These are phyloP conservation scores for Acanthosepion pharaonis DNA, from an alignment of 2,888 invertebrate genomes.

Conservation along the genomic window DNA sequence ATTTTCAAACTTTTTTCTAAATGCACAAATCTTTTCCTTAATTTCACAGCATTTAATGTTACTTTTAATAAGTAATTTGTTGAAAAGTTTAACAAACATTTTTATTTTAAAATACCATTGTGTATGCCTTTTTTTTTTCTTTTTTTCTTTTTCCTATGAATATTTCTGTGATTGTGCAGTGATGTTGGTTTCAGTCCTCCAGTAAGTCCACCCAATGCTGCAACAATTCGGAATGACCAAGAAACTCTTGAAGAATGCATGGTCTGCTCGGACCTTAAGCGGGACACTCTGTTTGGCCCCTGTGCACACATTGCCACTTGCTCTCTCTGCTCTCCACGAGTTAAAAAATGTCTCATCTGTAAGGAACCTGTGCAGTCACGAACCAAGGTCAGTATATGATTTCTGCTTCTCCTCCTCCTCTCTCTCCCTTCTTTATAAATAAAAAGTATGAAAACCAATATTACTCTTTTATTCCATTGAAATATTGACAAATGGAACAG, in stretches of 20 bases:
- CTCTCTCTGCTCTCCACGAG: constrained; percentile 87
- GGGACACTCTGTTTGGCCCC: constrained; percentile 81
- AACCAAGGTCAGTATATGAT: constrained; percentile 81
- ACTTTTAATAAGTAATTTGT: background rate
- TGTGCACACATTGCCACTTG: constrained; percentile 90
- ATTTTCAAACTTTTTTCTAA: too few relatives aligned
- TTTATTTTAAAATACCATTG: background rate
- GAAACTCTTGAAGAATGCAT: constrained; percentile 88
- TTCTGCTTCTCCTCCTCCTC: background rate
- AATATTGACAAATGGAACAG: too few relatives aligned
- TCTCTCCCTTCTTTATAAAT: background rate
- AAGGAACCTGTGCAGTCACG: constrained; percentile 87
- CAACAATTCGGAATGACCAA: constrained; percentile 71
- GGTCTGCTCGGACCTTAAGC: constrained; percentile 93
- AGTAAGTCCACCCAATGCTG: constrained; percentile 67
- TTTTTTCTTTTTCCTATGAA: constrained; percentile 23
- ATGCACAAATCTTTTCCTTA: too few relatives aligned
- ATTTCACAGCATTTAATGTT: background rate
- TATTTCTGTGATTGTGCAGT: constrained; percentile 33
- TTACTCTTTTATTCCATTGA: too few relatives aligned
- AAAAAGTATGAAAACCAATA: too few relatives aligned
- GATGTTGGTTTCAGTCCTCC: constrained; percentile 57
- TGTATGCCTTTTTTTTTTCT: background rate
- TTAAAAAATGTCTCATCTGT: constrained; percentile 95
- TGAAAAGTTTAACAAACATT: background rate